Conservation (phyloP, 2,888 invertebrate genomes). For the Oxyscelio sp. region DNA sequence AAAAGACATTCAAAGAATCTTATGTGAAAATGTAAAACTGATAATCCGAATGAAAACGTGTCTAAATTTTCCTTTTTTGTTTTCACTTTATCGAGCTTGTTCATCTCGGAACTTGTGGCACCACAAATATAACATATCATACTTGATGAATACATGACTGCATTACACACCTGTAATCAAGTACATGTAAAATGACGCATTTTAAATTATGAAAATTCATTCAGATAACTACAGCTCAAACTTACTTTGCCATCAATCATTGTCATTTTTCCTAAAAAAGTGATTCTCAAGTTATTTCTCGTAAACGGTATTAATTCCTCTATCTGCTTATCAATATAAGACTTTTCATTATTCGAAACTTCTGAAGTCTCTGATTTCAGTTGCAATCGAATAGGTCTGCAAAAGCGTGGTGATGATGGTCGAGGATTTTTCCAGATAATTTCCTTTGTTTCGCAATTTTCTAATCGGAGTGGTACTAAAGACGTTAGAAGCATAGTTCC, state of each 20-base stretch:
- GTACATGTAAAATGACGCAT: too few species aligned
- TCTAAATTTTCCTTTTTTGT: neutral
- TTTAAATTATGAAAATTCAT: too few species aligned
- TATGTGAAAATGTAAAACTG: neutral
- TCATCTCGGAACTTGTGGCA: neutral
- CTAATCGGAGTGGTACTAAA: slow-evolving; percentile 11
- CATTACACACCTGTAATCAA: neutral
- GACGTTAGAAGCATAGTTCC: neutral
- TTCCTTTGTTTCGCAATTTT: neutral
- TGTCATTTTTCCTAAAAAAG: slow-evolving; percentile 2
- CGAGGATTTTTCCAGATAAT: slow-evolving; percentile 1
- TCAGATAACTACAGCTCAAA: neutral
- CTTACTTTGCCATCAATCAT: slow-evolving; percentile 17
- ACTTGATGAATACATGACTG: neutral
- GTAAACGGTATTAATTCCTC: neutral
- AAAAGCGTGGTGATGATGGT: neutral
- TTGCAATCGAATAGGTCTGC: slow-evolving; percentile 9
- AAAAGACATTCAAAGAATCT: neutral
- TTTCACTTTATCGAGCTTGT: neutral
- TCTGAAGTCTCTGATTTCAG: slow-evolving; percentile 1
- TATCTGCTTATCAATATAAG: slow-evolving; percentile 5
- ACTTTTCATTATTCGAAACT: neutral
- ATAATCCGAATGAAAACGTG: neutral
- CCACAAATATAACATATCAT: neutral
- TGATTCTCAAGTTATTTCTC: neutral